Evolutionary conservation across 2,113 vertebrate species (phyloP), one percentile per base, ranked within the genome.

Genomic region (Rissa tridactyla): DNA sequence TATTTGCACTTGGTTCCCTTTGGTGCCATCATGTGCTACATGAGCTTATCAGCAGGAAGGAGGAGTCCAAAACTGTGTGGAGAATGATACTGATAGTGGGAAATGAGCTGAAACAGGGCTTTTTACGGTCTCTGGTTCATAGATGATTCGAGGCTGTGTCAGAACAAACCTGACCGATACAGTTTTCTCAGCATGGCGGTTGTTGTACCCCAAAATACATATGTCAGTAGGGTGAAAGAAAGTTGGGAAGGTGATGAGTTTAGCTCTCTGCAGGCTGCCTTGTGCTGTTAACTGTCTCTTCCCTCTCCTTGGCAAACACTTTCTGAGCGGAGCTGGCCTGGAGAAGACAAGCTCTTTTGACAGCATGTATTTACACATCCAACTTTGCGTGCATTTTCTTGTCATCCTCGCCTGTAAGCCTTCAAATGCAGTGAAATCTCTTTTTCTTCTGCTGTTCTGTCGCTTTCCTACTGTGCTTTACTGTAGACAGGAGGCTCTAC

Each of bases 1-100:
- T 95, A 17, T 76, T 94, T 93, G 81, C 61, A 79, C 88, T 79
- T 11, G 2, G 81, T 76, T 97, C 95, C 92, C 95, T 94, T 96
- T 94, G 92, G 92, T 89, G 92, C 92, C 92, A 79, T 91, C 94
- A 44, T 76, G 95, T 81, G 92, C 90, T 94, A 3, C 93, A 60
- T 0, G 5, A 80, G 85, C 85, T 88, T 65, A 82, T 54, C 91
- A 92, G 61, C 83, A 92, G 83, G 36, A 82, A 65, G 65, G 57
- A 92, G 58, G 32, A 52, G 40, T n/a, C 47, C 57, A 22, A 23
- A 57, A 65, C 9, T 10, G 57, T 61, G 72, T 0, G 1, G 11
- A 3, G 6, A 57, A 30, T 1, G 22, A 21, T 61, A 30, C 27
- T 2, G 0, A 54, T 30, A 34, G 36, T 62, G 82, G 27, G 86